Evolutionary conservation across 2,888 invertebrate species (phyloP).

Genomic region (Drosophila falleni): DNA sequence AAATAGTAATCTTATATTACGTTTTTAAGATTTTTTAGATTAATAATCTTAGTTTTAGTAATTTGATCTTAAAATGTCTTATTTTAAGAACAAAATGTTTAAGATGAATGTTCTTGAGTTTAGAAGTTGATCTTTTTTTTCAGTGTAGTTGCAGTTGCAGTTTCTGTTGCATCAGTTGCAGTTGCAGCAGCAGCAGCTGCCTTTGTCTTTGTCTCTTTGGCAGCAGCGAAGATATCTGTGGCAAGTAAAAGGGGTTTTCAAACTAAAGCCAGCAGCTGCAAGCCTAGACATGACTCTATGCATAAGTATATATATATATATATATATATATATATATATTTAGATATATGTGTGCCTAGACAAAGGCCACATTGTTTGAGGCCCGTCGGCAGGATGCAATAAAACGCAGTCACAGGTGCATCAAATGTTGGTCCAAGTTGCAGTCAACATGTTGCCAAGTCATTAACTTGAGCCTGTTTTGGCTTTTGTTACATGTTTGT

Average conservation of each 20-base stretch:
- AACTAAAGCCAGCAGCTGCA: constrained; percentile 51
- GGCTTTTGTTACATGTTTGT: constrained; percentile 78
- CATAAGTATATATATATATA: not conserved
- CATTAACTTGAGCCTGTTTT: constrained; percentile 79
- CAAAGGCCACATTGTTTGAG: constrained; percentile 64
- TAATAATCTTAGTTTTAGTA: no score
- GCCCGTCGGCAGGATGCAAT: constrained; percentile 70
- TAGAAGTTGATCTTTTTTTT: no score
- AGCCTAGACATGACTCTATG: constrained; percentile 42
- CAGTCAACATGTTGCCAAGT: constrained; percentile 78
- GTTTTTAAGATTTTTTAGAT: no score
- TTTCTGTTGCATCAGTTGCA: constrained; percentile 29
- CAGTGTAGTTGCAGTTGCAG: constrained; percentile 9
- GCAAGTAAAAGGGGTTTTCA: constrained; percentile 18
- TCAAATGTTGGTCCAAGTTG: constrained; percentile 61
- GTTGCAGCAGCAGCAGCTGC: constrained; percentile 35
- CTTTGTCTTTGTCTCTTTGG: constrained; percentile 23
- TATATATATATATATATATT: not conserved
- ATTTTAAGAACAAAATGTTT: no score
- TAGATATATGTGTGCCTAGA: constrained; percentile 46
- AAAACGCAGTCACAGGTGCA: constrained; percentile 74
- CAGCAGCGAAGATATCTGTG: constrained; percentile 9
- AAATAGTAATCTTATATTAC: no score
- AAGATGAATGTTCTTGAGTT: no score
- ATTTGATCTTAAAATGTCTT: no score